Evolutionary conservation across 2,113 vertebrate genomes (phyloP), one percentile per base, ranked within the genome.

Genomic region (Misgurnus mizolepis): DNA sequence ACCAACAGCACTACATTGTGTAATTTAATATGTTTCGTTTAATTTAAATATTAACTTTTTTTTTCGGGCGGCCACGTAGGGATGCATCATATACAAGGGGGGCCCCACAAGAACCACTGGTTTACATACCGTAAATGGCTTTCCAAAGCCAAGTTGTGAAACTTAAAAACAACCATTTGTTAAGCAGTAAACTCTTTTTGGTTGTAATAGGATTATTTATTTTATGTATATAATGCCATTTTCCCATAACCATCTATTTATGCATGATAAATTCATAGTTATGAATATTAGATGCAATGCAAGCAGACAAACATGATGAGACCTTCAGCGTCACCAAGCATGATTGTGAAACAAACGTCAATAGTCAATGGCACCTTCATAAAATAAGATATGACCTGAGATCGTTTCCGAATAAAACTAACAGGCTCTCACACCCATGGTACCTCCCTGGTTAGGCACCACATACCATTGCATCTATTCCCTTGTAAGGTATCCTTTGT

Each of bases 401-500:
- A 53, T 53, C 3, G 4, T 17, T n/a, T 58, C 17, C 5, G 55
- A 58, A 58, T 58, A n/a, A n/a, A 58, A 18, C 17, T n/a, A 53
- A 64, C 85, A 80, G 41, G 49, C 82, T 83, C 72, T 70, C 67
- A 69, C 74, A 27, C 34, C 43, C 68, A 14, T 12, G 74, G 12
- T 64, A 81, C 49, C 77, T 86, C 81, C 78, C 80, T 84, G 72
- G 83, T 85, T 76, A 86, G 88, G 90, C 78, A 74, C 68, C 81
- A 72, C 91, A 89, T 90, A 85, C 88, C 91, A 85, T 79, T 70
- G 84, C 79, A 34, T 86, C 88, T 87, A 83, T 92, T 89, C 86
- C 92, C 93, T 90, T 93, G 86, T 93, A 93, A 91, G 93, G 93
- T 85, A 87, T 84, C 86, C 88, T 92, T 91, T 92, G 91, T 92